Evolutionary conservation across 2,797 vertebrate species (phyloP).

Genomic region (Acomys russatus): DNA sequence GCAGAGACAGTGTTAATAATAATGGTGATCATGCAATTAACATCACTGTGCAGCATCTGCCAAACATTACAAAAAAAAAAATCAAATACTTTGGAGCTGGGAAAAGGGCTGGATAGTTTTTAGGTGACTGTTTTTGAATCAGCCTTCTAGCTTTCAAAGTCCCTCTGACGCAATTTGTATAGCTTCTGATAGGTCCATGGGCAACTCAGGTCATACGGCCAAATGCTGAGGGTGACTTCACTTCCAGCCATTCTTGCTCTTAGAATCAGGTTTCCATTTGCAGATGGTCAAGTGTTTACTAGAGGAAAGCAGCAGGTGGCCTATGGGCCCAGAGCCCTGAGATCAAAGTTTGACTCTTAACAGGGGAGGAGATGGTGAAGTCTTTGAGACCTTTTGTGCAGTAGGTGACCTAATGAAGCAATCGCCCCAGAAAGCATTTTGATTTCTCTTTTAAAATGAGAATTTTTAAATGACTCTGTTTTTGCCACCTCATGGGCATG

Average conservation of each 20-base stretch:
- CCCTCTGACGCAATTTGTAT: background rate
- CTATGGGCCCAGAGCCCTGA: background rate
- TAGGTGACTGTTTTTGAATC: background rate
- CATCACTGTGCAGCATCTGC: background rate
- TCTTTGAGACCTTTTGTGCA: background rate
- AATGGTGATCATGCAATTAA: background rate
- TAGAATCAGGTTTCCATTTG: background rate
- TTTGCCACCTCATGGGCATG: background rate
- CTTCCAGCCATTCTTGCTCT: background rate
- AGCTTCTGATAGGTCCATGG: background rate
- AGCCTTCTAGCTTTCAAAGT: background rate
- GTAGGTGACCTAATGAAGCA: background rate
- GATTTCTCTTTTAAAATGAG: slow-evolving; percentile 39
- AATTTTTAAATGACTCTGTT: background rate
- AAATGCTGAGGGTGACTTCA: background rate
- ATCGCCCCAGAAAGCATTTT: background rate
- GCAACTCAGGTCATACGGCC: background rate
- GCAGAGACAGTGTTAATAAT: background rate
- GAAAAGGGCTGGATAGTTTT: background rate
- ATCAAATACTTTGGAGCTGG: background rate
- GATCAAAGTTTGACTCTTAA: background rate
- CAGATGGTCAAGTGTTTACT: background rate
- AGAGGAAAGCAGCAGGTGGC: background rate
- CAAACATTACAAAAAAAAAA: background rate
- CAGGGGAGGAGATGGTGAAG: background rate